phyloP scores from a whole-genome alignment of 2,797 vertebrate genomes.

The Cheirogaleus major region DNA sequence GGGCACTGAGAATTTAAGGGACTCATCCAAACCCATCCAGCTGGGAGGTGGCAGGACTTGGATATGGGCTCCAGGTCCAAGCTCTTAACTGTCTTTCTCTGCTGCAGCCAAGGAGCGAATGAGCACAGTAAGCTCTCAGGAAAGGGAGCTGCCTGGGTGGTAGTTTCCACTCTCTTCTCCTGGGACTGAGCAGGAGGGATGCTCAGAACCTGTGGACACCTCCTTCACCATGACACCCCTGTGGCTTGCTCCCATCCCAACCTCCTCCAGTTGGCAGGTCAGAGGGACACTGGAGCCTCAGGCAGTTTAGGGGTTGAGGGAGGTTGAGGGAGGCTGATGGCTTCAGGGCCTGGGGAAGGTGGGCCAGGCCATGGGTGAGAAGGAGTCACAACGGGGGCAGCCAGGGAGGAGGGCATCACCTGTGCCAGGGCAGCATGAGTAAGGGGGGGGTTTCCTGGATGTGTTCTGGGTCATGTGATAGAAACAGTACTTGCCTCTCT shows the following conservation, averaged over 20 bases:
- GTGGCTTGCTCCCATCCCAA: not conserved
- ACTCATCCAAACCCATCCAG: not conserved
- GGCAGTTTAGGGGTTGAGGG: not conserved
- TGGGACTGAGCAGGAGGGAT: not conserved
- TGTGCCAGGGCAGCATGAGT: not conserved
- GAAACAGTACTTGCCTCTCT: not conserved
- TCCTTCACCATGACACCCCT: accelerated
- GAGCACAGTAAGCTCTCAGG: not conserved
- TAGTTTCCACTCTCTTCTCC: not conserved
- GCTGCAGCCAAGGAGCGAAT: not conserved
- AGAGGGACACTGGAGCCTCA: not conserved
- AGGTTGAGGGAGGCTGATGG: not conserved
- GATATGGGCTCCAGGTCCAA: not conserved
- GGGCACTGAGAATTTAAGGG: not conserved
- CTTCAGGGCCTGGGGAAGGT: not conserved
- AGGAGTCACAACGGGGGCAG: not conserved
- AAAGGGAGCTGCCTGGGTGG: not conserved
- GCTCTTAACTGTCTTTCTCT: not conserved
- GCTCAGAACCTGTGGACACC: not conserved
- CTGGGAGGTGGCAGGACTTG: not conserved
- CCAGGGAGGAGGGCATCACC: not conserved
- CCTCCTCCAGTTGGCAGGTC: not conserved
- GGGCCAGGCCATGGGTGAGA: not conserved
- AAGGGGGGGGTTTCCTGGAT: not conserved
- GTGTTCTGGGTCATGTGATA: not conserved